Evolutionary conservation across 2,113 vertebrate species (phyloP), one percentile per base, ranked within the genome.

Genomic region (Chascanopsetta lugubris): DNA sequence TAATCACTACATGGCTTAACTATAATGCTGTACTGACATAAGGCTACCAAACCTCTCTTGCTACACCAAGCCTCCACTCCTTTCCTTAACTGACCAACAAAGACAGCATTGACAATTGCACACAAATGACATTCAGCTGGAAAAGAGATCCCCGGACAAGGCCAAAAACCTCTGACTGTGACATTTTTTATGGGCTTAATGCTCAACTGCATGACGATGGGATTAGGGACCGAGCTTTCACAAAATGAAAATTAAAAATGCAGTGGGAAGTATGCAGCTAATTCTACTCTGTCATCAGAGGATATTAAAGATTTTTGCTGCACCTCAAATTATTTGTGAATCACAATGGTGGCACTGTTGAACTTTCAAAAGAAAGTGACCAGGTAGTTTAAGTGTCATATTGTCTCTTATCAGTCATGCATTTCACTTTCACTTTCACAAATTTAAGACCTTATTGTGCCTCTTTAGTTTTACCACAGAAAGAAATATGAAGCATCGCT

Each of bases 271-370:
- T 94, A 95, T 91, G 93, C 85, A 69, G 91, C 90, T 97, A 98
- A 98, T 97, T 97, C 96, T 94, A 85, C 94, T 93, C 95, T 98
- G 95, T 99, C 97, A 99, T 91, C 97, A 75, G 93, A 95, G 94
- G 94, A 96, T 98, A 99, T 97, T 98, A 96, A 94, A 95, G 95
- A 92, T 92, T 18, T 92, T 18, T 92, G 77, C 85, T 79, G 91
- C 93, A 74, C 85, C 34, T 84, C 83, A 80, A 80, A 83, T 88
- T 90, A 91, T 90, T 90, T 85, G 75, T 87, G 85, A 90, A 90
- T 92, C 88, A 98, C 96, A 98, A 97, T 94, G 93, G 94, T 8
- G 27, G 90, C 89, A 93, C 92, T 98, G 96, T 98, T 94, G 82
- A 75, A 91, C 91, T 90, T 82, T 93, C n/a, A n/a, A n/a, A n/a